Evolutionary conservation across 2,113 vertebrate species (phyloP), one percentile per base, ranked within the genome.

Genomic region (Beaufortia kweichowensis): DNA sequence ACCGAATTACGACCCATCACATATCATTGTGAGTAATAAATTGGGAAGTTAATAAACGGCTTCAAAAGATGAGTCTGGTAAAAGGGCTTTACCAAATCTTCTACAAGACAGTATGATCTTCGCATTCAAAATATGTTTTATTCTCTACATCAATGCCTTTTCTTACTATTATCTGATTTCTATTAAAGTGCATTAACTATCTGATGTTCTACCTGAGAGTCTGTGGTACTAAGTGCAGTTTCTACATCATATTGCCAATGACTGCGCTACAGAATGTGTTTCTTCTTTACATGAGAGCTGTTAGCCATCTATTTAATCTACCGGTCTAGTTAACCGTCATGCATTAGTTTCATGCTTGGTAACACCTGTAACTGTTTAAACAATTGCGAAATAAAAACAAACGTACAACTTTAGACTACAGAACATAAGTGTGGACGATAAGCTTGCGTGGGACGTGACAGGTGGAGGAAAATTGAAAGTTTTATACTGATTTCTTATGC

Each of bases 181-280:
- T 84, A 69, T 85, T 91, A 92, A 91, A 91, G 91, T 92, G 91
- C 90, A 83, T 78, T 78, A 85, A 89, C 87, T 86, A 88, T 83
- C 87, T 79, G 63, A 82, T 80, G 81, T 67, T 66, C 88, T 89
- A 91, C 90, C 90, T 90, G 89, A 91, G 91, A 86, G 85, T 87
- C 83, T 79, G 71, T 81, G 84, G 83, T 53, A 80, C 84, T 85
- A 86, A 84, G 85, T 86, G 87, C 85, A 78, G 77, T 77, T 88
- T 76, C 85, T 86, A 87, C 55, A 69, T 79, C 57, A 82, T 43
- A 61, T 61, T 79, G 68, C 68, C 55, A 53, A 70, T 62, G 39
- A 75, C 75, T 61, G 75, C 56, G 59, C 67, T 33, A 60, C 11
- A n/a, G n/a, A 60, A 10, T 17, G 21, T 28, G 59, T 77, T 59